A percentile compares a stretch with the other conserved stretches of the same genome.
Evolutionary conservation across 2,113 vertebrate genomes (phyloP).

Genomic region (Hippoglossus stenolepis): DNA sequence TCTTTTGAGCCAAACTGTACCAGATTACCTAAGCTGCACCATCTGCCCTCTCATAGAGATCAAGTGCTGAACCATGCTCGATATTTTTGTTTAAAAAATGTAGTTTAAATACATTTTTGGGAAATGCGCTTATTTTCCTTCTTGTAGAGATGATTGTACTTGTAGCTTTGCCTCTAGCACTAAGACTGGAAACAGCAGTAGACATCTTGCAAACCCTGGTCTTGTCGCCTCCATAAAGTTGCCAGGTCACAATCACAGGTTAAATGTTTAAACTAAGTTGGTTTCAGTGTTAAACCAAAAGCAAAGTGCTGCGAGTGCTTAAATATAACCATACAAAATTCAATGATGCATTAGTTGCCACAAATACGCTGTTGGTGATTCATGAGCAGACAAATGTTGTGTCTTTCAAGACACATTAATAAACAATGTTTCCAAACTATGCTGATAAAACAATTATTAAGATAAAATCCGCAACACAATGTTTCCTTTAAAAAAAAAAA

Average conservation of each 20-base stretch:
- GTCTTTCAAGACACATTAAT: background rate
- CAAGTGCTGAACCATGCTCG: slow-evolving; percentile 74
- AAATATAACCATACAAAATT: background rate
- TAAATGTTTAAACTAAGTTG: background rate
- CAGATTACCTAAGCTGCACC: slow-evolving; percentile 87
- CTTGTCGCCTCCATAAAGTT: background rate
- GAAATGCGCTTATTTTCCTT: background rate
- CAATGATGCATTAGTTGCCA: too few relatives aligned
- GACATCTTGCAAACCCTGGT: background rate
- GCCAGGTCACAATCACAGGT: background rate
- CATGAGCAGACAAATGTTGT: too few relatives aligned
- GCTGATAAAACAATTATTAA: background rate
- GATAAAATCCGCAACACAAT: background rate
- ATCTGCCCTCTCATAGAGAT: slow-evolving; percentile 76
- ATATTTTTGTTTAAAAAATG: slow-evolving; percentile 31
- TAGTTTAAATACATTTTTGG: background rate
- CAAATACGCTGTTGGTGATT: too few relatives aligned
- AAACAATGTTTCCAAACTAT: background rate
- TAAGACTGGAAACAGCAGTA: background rate
- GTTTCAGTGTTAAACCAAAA: background rate
- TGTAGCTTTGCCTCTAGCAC: background rate
- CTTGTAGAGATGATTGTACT: background rate
- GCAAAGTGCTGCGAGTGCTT: background rate
- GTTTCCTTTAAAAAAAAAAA: too few relatives aligned
- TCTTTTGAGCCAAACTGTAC: slow-evolving; percentile 80